phyloP scores from a whole-genome alignment of 2,888 invertebrate genomes.

The Ophraella communa region DNA sequence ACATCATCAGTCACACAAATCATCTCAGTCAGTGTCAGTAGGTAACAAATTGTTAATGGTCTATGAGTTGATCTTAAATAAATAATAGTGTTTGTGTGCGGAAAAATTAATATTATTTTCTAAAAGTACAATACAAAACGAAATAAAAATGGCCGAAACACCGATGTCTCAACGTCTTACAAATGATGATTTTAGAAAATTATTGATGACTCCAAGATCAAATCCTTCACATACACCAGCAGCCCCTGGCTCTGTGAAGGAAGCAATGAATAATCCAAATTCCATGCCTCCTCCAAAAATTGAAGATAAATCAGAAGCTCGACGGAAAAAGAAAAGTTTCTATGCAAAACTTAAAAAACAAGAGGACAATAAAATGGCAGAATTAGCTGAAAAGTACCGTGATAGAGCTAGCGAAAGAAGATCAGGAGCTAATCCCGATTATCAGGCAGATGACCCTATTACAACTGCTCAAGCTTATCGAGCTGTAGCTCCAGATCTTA shows the following conservation, averaged over 20 bases:
- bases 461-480: constrained; percentile 74
- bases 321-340: constrained; percentile 92
- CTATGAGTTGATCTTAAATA: too few species aligned
- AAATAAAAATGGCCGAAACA: constrained; percentile 58
- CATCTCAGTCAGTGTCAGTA: too few species aligned
- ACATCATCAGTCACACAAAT: too few species aligned
- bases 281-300: constrained; percentile 58
- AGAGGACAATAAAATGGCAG: constrained; percentile 93
- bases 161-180: constrained; percentile 83
- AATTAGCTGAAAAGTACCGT: constrained; percentile 91
- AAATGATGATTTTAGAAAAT: constrained; percentile 95
- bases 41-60: too few species aligned
- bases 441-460: constrained; percentile 82
- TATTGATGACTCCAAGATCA: constrained; percentile 92
- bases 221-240: constrained; percentile 68
- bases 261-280: constrained; percentile 69
- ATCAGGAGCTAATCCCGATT: constrained; percentile 74
- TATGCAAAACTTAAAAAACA: constrained; percentile 94
- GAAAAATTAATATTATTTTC: background rate
- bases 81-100: background rate
- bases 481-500: constrained; percentile 95
- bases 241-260: constrained; percentile 69
- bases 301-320: constrained; percentile 81
- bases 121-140: background rate
- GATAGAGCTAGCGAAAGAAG: constrained; percentile 87